phyloP scores from a whole-genome alignment of 2,888 invertebrate genomes.

The Salticus scenicus region DNA sequence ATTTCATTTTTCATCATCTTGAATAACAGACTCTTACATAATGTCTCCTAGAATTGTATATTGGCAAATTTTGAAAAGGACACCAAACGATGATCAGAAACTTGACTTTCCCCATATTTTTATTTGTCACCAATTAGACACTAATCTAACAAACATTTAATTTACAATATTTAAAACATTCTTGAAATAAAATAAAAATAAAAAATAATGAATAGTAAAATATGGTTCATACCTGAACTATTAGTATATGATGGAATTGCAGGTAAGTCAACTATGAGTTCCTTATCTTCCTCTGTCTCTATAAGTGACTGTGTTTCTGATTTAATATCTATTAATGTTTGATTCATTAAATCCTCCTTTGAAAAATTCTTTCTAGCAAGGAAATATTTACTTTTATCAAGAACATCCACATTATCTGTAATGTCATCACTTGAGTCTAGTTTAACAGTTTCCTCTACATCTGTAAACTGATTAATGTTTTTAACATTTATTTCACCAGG shows the following conservation, averaged over 20 bases:
- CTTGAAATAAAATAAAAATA: no score
- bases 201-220: no score
- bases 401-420: constrained; percentile 10
- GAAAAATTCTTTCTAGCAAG: constrained; percentile 8
- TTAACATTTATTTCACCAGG: constrained; percentile 43
- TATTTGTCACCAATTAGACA: no score
- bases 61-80: no score
- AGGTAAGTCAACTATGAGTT: neutral
- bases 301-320: neutral
- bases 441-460: constrained; percentile 11
- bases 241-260: constrained; percentile 14
- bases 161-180: no score
- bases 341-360: constrained; percentile 7
- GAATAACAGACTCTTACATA: no score
- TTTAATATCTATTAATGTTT: constrained; percentile 30
- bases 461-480: constrained; percentile 22
- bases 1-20: no score
- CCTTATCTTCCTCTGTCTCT: constrained; percentile 7
- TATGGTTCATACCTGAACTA: neutral
- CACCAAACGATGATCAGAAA: no score
- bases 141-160: no score
- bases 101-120: no score
- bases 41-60: no score
- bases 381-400: neutral
- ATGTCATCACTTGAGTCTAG: neutral